Evolutionary conservation across 2,888 invertebrate species (phyloP), one percentile per base, ranked within the genome.

Genomic region (Tenthredo livida): DNA sequence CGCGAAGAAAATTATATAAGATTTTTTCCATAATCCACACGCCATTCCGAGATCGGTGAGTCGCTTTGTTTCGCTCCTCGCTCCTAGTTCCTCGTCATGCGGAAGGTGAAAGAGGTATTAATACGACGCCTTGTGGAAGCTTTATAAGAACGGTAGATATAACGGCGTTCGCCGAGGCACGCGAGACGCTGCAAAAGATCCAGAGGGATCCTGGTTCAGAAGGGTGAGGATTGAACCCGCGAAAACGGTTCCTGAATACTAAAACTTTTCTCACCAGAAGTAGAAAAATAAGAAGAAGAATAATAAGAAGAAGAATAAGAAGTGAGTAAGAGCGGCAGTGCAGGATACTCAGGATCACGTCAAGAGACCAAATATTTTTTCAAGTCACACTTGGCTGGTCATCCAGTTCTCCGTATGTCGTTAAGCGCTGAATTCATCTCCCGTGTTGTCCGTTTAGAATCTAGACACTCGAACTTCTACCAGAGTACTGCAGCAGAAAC

Each of bases 231-330:
- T 80, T 85, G 88, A 88, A 90, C 87, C 88, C 89, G 87, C 88
- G 90, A 89, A 90, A 90, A 91, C 90, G 88, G 88, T 84, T 86
- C 88, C 88, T 89, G 91, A 91, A 91, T 91, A 90, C 84, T 70
- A 80, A 80, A 80, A 80, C 80, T 61, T 80, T 80, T 80, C 50
- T 40, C 75, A 7, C 10, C n/a, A 54, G n/a, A 54, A 75, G 40
- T 43, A 15, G n/a, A 21, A 3, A 9, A 70, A 70, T 2, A 6
- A 17, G 37, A 37, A 4, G 10, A 25, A 61, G 7, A n/a, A 61
- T 7, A 61, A 61, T 0, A 61, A 25, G 12, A 21, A 47, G 25
- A 61, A 29, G 61, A 12, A 10, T 3, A 12, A 61, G 25, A 21
- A 25, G 25, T 0, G 61, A 29, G 17, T 15, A 3, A 7, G 12